Evolutionary conservation across 1,140 invertebrate species (phyloP).

Genomic region (Ips typographus): DNA sequence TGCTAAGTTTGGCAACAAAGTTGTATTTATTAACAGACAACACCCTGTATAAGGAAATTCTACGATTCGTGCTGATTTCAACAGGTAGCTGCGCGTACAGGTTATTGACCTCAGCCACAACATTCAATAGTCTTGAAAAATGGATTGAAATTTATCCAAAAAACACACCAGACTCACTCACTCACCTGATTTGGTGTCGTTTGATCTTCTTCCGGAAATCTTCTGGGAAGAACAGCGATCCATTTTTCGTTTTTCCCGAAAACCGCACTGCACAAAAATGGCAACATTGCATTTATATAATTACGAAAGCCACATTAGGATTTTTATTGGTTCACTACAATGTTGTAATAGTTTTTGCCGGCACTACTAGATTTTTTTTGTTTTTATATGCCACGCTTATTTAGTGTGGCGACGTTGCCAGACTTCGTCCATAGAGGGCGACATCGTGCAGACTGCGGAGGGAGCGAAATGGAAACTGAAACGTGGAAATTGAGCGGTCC

Average conservation of each 20-base stretch:
- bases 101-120: conserved; percentile 7
- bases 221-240: conserved; percentile 18
- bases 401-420: not conserved
- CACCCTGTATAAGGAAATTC: too few relatives aligned
- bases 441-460: conserved; percentile 8
- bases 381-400: conserved; percentile 12
- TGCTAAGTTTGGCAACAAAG: too few relatives aligned
- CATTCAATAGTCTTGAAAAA: not conserved
- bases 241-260: conserved; percentile 21
- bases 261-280: conserved; percentile 30
- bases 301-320: too few relatives aligned
- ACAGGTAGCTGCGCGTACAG: conserved; percentile 21
- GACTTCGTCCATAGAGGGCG: conserved; percentile 11
- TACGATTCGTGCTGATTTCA: too few relatives aligned
- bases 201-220: conserved; percentile 6
- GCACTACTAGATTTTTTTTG: conserved; percentile 21
- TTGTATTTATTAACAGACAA: too few relatives aligned
- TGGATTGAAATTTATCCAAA: not conserved
- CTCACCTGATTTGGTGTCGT: conserved; percentile 11
- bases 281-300: conserved; percentile 24
- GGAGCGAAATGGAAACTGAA: too few relatives aligned
- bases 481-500: not conserved
- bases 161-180: too few relatives aligned
- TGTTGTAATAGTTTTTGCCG: too few relatives aligned
- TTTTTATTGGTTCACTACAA: too few relatives aligned